These are phyloP conservation scores for Diprion similis DNA, from an alignment of 1,140 invertebrate genomes.

Conservation along the genomic window DNA sequence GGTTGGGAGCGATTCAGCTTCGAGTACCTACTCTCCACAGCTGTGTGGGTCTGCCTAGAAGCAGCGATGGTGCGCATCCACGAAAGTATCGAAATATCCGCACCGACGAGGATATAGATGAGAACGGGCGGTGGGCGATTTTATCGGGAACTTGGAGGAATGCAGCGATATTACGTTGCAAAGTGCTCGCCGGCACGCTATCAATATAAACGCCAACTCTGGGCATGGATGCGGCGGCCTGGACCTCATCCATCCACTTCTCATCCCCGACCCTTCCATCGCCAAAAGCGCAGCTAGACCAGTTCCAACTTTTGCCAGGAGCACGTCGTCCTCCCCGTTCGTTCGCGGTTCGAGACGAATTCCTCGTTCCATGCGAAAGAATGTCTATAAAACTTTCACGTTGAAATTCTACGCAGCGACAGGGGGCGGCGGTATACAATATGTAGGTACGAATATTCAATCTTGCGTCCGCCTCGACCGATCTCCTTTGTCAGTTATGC, in stretches of 20 bases:
- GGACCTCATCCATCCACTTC: no score
- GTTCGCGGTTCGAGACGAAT: neutral
- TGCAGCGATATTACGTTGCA: slow-evolving; percentile 1
- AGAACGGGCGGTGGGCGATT: neutral
- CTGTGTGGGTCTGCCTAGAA: neutral
- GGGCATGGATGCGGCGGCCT: neutral
- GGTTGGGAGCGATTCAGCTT: no score
- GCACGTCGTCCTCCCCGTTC: neutral
- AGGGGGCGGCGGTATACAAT: no score
- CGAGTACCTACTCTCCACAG: neutral
- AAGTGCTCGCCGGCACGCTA: slow-evolving; percentile 3
- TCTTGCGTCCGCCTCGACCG: no score
- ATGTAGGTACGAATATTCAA: no score
- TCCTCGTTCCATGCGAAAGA: no score
- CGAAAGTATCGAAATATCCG: neutral
- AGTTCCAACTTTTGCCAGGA: no score
- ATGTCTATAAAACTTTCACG: no score
- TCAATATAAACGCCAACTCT: slow-evolving; percentile 2
- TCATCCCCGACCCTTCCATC: neutral
- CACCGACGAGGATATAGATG: neutral
- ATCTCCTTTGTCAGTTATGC: no score
- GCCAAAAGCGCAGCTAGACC: neutral
- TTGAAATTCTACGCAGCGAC: no score
- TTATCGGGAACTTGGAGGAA: slow-evolving; percentile 1
- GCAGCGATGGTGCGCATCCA: neutral